phyloP scores from a whole-genome alignment of 2,888 invertebrate species.

The Drosophila colorata region DNA sequence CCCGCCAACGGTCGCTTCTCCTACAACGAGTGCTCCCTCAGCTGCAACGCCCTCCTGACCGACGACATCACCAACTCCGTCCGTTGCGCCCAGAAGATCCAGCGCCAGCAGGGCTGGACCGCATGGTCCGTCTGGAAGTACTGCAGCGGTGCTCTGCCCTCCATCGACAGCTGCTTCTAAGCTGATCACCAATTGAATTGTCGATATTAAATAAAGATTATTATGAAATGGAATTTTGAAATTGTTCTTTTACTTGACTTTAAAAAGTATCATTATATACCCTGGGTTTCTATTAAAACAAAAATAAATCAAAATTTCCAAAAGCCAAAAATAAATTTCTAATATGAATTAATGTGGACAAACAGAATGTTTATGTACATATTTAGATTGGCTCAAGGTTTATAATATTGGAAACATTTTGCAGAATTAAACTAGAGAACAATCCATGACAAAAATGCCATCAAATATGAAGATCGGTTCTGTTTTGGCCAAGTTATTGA shows the following conservation, averaged over 20 bases:
- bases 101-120: constrained; percentile 68
- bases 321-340: constrained; percentile 30
- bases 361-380: constrained; percentile 42
- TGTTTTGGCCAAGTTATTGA: no score
- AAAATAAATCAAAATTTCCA: no score
- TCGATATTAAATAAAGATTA: neutral
- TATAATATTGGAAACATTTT: constrained; percentile 9
- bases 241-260: neutral
- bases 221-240: neutral
- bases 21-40: constrained; percentile 72
- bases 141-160: constrained; percentile 64
- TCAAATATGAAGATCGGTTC: no score
- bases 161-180: constrained; percentile 77
- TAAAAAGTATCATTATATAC: no score
- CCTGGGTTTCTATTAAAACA: no score
- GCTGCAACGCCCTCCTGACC: constrained; percentile 66
- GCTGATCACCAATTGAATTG: neutral
- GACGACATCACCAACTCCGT: constrained; percentile 72
- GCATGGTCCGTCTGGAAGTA: constrained; percentile 75
- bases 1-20: constrained; percentile 68
- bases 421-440: constrained; percentile 46
- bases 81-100: constrained; percentile 70
- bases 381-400: neutral
- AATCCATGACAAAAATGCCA: no score
- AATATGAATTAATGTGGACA: constrained; percentile 13